A percentile compares a stretch with the other conserved stretches of the same genome.
Evolutionary conservation across 2,797 vertebrate genomes (phyloP).

Genomic region (Peromyscus melanophrys): DNA sequence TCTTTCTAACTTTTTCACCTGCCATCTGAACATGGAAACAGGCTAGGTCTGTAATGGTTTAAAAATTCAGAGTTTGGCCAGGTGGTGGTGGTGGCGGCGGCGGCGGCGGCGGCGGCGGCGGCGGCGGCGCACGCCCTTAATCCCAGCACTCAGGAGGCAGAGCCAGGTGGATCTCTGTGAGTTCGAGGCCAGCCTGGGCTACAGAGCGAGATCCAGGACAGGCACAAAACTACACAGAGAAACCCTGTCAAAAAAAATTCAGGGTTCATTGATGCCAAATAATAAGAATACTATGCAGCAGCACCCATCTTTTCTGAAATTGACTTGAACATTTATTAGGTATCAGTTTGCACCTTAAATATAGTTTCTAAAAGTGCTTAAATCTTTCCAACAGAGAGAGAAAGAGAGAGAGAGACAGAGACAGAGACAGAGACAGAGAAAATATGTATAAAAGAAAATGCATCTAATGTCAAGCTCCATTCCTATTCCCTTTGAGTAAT

Average conservation of each 20-base stretch:
- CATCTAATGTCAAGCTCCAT: constrained; percentile 74
- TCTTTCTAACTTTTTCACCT: constrained; percentile 25
- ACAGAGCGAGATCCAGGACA: too few species aligned
- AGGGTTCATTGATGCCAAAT: constrained; percentile 24
- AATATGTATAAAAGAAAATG: constrained; percentile 68
- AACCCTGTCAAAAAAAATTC: background rate
- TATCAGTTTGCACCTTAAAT: constrained; percentile 51
- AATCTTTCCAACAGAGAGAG: background rate
- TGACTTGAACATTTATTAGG: constrained; percentile 57
- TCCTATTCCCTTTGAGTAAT: constrained; percentile 77
- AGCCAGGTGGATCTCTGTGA: too few species aligned
- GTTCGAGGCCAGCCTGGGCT: too few species aligned
- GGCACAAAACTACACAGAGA: too few species aligned
- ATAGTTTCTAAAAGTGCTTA: constrained; percentile 56
- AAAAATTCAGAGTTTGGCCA: background rate
- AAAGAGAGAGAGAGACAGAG: background rate
- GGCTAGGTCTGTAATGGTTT: background rate
- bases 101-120: too few species aligned
- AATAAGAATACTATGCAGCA: background rate
- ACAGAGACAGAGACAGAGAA: constrained; percentile 17
- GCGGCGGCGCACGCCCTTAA: too few species aligned
- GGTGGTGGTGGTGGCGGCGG: too few species aligned
- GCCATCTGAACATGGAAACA: background rate
- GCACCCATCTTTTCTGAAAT: constrained; percentile 31
- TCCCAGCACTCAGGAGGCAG: too few species aligned